A percentile compares a stretch with the other conserved stretches of the same genome.
Conservation (phyloP, 2,113 vertebrate genomes). For the Hemichromis elongatus region DNA sequence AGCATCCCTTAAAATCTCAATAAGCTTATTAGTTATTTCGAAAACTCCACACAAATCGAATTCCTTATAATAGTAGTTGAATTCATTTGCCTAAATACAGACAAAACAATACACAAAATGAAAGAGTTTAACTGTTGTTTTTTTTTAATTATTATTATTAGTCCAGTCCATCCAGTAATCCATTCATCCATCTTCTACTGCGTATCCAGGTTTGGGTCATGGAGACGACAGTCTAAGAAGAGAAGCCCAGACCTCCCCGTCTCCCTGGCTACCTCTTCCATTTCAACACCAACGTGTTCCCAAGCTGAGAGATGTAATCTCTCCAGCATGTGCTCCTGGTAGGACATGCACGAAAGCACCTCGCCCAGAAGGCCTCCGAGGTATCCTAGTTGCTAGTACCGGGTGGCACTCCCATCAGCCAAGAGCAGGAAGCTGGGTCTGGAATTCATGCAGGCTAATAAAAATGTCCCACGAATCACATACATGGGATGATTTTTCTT, state of each 20-base stretch:
- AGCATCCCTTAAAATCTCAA: neutral
- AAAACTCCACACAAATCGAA: neutral
- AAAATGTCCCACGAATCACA: neutral
- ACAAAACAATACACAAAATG: neutral
- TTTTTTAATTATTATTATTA: too few relatives aligned
- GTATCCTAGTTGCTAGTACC: neutral
- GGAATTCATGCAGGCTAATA: neutral
- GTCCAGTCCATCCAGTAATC: neutral
- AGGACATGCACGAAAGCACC: neutral
- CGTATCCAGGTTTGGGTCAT: rapidly evolving
- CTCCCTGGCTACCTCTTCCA: neutral
- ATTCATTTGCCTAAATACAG: neutral
- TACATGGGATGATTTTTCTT: neutral
- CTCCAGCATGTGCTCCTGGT: neutral
- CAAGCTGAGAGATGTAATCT: neutral
- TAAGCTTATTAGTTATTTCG: neutral
- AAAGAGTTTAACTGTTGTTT: neutral
- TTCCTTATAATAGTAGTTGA: neutral
- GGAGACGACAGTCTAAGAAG: neutral
- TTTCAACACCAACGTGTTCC: neutral
- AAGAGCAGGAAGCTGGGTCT: neutral
- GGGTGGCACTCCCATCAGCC: neutral
- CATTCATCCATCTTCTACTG: neutral
- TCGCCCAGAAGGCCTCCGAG: neutral
- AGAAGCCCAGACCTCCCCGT: rapidly evolving